Conservation (phyloP, 2,888 invertebrate genomes). For the Neoitamus cyanurus region DNA sequence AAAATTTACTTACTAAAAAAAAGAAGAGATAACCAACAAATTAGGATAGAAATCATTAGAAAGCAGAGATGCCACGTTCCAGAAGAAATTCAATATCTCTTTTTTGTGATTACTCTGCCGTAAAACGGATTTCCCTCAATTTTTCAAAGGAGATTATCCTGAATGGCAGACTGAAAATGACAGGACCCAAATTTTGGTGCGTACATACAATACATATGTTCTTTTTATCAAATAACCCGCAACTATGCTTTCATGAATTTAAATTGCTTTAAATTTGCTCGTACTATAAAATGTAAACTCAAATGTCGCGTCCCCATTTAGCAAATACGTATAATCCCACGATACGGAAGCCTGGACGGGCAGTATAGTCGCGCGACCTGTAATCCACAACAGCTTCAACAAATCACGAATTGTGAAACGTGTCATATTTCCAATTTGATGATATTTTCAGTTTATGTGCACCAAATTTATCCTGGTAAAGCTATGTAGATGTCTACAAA, state of each 20-base stretch:
- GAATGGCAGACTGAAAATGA: not conserved
- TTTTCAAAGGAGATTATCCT: not conserved
- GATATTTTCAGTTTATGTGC: not conserved
- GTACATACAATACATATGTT: too few species aligned
- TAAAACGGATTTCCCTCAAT: not conserved
- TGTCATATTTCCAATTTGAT: not conserved
- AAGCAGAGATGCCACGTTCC: not conserved
- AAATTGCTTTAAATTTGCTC: too few species aligned
- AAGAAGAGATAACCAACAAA: not conserved
- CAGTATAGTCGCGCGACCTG: not conserved
- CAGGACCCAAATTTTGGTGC: not conserved
- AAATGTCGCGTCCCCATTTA: not conserved
- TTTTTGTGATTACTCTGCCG: not conserved
- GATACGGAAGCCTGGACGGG: not conserved
- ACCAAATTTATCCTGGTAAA: not conserved
- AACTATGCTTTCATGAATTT: too few species aligned
- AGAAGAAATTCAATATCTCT: not conserved
- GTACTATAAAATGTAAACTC: too few species aligned
- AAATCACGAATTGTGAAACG: not conserved
- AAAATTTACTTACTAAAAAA: constrained; percentile 11
- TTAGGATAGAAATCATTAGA: not conserved
- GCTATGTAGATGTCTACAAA: not conserved
- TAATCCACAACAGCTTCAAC: not conserved
- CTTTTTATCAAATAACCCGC: not conserved
- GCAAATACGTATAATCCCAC: not conserved